Conservation (phyloP, 1,140 invertebrate genomes). For the Heliconius melpomene region DNA sequence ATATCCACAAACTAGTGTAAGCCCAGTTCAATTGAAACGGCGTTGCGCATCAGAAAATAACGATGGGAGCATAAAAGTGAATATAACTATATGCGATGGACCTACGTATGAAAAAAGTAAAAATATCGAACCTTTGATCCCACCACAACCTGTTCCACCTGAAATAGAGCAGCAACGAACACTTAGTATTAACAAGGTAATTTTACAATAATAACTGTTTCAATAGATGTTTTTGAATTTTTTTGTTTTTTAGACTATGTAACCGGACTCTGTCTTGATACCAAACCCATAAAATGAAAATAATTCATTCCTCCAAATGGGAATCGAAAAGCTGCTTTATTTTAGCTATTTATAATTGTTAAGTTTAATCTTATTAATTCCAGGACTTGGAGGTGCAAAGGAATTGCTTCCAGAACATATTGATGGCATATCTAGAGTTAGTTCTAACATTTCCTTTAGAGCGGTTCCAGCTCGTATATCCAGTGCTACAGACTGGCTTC, state of each 20-base stretch:
- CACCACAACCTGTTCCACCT: constrained; percentile 83
- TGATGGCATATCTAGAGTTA: constrained; percentile 83
- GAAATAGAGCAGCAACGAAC: constrained; percentile 89
- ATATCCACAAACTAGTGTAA: constrained; percentile 31
- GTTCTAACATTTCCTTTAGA: constrained; percentile 81
- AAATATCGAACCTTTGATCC: constrained; percentile 75
- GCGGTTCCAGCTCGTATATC: constrained; percentile 79
- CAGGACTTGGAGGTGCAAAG: constrained; percentile 82
- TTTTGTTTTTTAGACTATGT: too few species aligned
- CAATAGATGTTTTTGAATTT: too few species aligned
- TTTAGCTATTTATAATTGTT: neutral
- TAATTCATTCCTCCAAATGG: too few species aligned
- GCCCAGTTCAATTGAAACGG: constrained; percentile 43
- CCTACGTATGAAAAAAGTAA: constrained; percentile 80
- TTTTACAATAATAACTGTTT: neutral
- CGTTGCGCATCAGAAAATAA: constrained; percentile 36
- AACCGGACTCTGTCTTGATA: too few species aligned
- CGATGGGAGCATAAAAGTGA: constrained; percentile 76
- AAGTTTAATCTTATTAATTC: constrained; percentile 7
- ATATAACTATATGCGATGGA: constrained; percentile 80
- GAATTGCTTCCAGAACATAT: constrained; percentile 81
- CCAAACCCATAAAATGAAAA: too few species aligned
- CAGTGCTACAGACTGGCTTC: constrained; percentile 80
- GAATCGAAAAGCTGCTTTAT: too few species aligned
- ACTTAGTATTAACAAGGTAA: constrained; percentile 90